Evolutionary conservation across 2,113 vertebrate genomes (phyloP).

Genomic region (Lepisosteus oculatus): DNA sequence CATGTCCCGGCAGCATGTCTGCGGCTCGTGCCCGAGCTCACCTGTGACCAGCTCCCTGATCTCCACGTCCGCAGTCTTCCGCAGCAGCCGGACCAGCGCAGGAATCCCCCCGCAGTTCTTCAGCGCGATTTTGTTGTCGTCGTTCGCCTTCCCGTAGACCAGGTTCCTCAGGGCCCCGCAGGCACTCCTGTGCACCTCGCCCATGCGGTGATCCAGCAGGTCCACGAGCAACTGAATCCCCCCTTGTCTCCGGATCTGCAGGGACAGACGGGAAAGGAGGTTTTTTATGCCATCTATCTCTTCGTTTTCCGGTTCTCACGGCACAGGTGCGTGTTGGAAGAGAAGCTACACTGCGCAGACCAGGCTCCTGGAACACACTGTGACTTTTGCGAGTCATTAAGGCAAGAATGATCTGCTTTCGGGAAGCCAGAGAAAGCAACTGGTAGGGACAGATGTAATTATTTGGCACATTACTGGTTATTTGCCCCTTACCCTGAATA

Average conservation of each 20-base stretch:
- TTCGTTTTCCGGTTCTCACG: too few relatives aligned
- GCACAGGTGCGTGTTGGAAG: too few relatives aligned
- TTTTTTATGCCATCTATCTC: too few relatives aligned
- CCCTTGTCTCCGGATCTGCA: constrained; percentile 92
- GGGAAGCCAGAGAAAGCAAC: too few relatives aligned
- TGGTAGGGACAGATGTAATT: too few relatives aligned
- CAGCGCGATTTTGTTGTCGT: constrained; percentile 96
- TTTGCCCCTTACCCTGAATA: too few relatives aligned
- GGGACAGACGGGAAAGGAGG: background rate
- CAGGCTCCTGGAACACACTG: too few relatives aligned
- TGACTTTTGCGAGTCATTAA: too few relatives aligned
- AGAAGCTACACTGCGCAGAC: too few relatives aligned
- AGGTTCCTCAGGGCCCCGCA: constrained; percentile 95
- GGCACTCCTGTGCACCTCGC: constrained; percentile 95
- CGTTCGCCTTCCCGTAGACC: constrained; percentile 96
- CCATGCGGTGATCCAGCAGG: constrained; percentile 94
- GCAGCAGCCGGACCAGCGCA: constrained; percentile 88
- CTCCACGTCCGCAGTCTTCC: constrained; percentile 93
- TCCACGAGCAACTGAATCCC: constrained; percentile 95
- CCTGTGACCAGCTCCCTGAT: constrained; percentile 97
- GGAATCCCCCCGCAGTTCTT: constrained; percentile 97
- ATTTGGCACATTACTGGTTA: too few relatives aligned
- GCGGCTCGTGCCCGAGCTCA: constrained; percentile 43
- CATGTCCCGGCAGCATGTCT: background rate
- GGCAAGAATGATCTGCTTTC: too few relatives aligned